These are phyloP conservation scores for Plutella xylostella DNA, from an alignment of 2,888 invertebrate species.

Conservation along the genomic window DNA sequence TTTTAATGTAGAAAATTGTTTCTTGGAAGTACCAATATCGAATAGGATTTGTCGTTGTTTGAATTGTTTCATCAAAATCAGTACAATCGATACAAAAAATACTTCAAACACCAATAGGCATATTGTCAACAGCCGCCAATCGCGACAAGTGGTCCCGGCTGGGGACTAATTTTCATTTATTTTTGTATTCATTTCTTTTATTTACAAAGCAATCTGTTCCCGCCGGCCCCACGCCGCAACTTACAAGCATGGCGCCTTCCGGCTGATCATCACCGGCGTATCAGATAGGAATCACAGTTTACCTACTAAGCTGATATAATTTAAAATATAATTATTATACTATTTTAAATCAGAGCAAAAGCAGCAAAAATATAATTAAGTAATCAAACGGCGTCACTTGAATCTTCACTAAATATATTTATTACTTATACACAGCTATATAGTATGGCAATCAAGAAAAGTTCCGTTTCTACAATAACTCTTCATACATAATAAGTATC, in stretches of 20 bases:
- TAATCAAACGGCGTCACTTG: too few species aligned
- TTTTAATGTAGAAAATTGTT: not conserved
- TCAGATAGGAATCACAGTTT: not conserved
- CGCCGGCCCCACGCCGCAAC: slow-evolving; percentile 11
- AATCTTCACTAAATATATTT: too few species aligned
- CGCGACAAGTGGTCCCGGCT: not conserved
- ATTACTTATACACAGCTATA: too few species aligned
- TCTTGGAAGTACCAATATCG: too few species aligned
- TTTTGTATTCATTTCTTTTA: slow-evolving; percentile 35
- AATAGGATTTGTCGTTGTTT: too few species aligned
- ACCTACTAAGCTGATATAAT: not conserved
- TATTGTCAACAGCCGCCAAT: not conserved
- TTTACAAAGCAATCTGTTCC: slow-evolving; percentile 49
- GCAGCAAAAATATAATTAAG: too few species aligned
- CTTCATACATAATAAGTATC: too few species aligned
- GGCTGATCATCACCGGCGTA: not conserved
- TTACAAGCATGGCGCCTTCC: not conserved
- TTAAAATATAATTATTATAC: not conserved
- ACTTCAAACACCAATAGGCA: not conserved
- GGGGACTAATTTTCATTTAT: slow-evolving; percentile 19
- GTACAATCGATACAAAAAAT: not conserved
- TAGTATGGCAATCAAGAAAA: too few species aligned
- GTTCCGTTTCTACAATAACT: too few species aligned
- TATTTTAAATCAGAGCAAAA: not conserved
- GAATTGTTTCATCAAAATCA: not conserved